Evolutionary conservation across 2,113 vertebrate species (phyloP).

Genomic region (Brachyhypopomus occidentalis): DNA sequence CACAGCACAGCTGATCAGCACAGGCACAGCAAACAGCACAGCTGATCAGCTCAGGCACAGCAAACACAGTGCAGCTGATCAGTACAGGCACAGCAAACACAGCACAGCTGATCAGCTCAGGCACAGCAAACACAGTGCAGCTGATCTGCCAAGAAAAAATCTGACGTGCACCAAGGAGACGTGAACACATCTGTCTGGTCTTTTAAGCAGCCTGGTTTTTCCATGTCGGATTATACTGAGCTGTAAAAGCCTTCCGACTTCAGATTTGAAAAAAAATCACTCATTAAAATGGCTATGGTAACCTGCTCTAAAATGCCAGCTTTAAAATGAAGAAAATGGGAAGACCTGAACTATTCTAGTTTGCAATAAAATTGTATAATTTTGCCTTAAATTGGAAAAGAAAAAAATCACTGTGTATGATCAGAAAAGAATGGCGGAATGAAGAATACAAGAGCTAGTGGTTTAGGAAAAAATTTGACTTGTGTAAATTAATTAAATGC

Average conservation of each 20-base stretch:
- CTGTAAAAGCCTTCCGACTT: no score
- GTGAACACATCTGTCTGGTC: constrained; percentile 64
- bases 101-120: no score
- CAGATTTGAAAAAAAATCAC: not conserved
- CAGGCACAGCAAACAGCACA: no score
- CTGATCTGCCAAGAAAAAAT: constrained; percentile 65
- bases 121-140: no score
- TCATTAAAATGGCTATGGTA: constrained; percentile 35
- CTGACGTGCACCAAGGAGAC: constrained; percentile 75
- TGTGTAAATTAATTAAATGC: constrained; percentile 1
- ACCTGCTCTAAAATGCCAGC: constrained; percentile 50
- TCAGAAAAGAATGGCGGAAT: not conserved
- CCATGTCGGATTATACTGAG: not conserved
- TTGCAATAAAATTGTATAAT: not conserved
- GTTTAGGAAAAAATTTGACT: not conserved
- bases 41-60: no score
- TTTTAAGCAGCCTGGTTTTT: not conserved
- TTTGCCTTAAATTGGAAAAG: not conserved
- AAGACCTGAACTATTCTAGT: constrained; percentile 28
- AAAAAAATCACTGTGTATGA: not conserved
- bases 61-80: no score
- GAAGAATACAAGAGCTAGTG: not conserved
- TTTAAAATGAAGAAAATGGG: constrained; percentile 51
- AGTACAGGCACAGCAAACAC: no score
- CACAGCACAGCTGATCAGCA: no score